Evolutionary conservation across 2,888 invertebrate genomes (phyloP), one percentile per base, ranked within the genome.

Genomic region (Lagria hirta): DNA sequence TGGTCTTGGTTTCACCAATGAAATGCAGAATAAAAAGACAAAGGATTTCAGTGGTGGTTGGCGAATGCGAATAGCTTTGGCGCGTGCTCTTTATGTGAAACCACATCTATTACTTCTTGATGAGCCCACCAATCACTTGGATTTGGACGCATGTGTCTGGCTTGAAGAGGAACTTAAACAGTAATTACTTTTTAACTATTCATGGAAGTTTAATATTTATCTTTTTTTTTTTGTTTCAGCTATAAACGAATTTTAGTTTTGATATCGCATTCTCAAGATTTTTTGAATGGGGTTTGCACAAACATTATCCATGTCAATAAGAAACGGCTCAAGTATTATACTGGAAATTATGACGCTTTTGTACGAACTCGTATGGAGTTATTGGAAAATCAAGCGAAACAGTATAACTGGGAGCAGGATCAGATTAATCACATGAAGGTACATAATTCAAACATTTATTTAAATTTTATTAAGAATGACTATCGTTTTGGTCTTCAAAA

Each of bases 371-470:
- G 96, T 49, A 79, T 88, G 79, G 99, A 99, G 69, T 75, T 97
- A 59, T 75, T 96, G 50, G 99, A 99, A 72, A 99, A 99, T 72
- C 99, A 99, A 75, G 90, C 88, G 83, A 99, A 99, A 71, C 93
- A 94, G 66, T 99, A 97, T 74, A 94, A 96, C 64, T 99, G 99
- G 99, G 98, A 99, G 73, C 99, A 99, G 71, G 95, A 96, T 73
- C 98, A 99, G 74, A 98, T 99, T 51, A 81, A 93, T 47, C 94
- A 99, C 66, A 99, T 99, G 98, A 99, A 99, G 82, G 88, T 86
- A 67, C 42, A 49, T 34, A 7, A 14, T 35, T 17, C n/a, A 20
- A 10, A 29, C 16, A 32, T 17, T 13, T 16, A 10, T 11, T 17
- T 4, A 4, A 2, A 27, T 27, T 27, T 8, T 27, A 7, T n/a